These are phyloP conservation scores for Chromis chromis DNA, from an alignment of 2,797 vertebrate species.

Conservation along the genomic window DNA sequence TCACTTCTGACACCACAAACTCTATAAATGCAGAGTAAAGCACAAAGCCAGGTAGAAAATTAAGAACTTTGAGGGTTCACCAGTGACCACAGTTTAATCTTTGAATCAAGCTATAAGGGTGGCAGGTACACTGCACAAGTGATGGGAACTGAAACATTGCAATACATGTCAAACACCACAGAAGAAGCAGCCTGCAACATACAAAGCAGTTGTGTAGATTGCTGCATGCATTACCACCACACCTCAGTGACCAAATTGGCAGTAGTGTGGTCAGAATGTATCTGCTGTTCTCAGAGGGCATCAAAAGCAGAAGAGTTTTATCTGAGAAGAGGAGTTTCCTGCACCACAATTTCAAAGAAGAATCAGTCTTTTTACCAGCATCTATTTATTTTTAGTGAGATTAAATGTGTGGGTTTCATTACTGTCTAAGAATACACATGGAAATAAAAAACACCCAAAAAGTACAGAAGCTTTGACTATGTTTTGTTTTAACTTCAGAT, in stretches of 20 bases:
- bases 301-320: conserved; percentile 3
- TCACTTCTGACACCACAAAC: background rate
- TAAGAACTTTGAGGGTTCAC: background rate
- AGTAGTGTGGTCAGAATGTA: conserved; percentile 39
- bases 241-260: conserved; percentile 45
- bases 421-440: background rate
- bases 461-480: background rate
- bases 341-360: conserved; percentile 36
- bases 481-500: background rate
- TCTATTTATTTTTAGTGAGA: conserved; percentile 25
- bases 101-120: background rate
- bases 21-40: conserved; percentile 6
- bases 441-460: background rate
- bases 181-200: conserved; percentile 57
- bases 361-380: background rate
- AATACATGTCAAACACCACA: conserved; percentile 57
- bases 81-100: conserved; percentile 14
- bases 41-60: conserved; percentile 38
- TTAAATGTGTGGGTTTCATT: conserved; percentile 16
- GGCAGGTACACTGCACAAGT: background rate
- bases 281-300: conserved; percentile 28
- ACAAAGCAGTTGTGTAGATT: conserved; percentile 11
- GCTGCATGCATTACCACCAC: conserved; percentile 16
- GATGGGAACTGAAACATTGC: conserved; percentile 56
- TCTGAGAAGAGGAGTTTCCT: conserved; percentile 23